phyloP scores from a whole-genome alignment of 2,113 vertebrate genomes.

The Reinhardtius hippoglossoides region DNA sequence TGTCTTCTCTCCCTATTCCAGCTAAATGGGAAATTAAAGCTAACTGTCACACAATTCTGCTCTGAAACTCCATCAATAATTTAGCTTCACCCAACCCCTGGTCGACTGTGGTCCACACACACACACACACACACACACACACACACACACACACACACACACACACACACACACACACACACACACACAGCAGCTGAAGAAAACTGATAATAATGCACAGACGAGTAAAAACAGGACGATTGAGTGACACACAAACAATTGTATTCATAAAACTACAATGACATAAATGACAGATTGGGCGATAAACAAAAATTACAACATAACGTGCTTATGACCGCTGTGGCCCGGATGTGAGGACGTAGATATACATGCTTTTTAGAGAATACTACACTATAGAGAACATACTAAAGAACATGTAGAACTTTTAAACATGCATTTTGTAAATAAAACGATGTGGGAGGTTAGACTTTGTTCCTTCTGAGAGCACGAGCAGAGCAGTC shows the following conservation, averaged over 20 bases:
- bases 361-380: too few species aligned
- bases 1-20: constrained; percentile 64
- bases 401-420: too few species aligned
- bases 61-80: constrained; percentile 78
- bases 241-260: background rate
- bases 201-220: background rate
- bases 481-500: too few species aligned
- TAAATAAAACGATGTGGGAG: too few species aligned
- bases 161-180: too few species aligned
- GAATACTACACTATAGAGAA: too few species aligned
- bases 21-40: constrained; percentile 82
- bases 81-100: constrained; percentile 56
- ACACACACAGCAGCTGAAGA: background rate
- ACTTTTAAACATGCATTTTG: too few species aligned
- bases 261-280: background rate
- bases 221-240: constrained; percentile 11
- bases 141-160: too few species aligned
- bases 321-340: background rate
- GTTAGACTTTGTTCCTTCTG: too few species aligned
- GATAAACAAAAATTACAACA: too few species aligned
- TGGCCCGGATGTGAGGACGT: too few species aligned
- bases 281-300: background rate
- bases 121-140: constrained; percentile 8
- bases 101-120: constrained; percentile 52
- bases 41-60: constrained; percentile 80